These are phyloP conservation scores for Platysteira castanea DNA, from an alignment of 2,113 vertebrate genomes.

Conservation along the genomic window DNA sequence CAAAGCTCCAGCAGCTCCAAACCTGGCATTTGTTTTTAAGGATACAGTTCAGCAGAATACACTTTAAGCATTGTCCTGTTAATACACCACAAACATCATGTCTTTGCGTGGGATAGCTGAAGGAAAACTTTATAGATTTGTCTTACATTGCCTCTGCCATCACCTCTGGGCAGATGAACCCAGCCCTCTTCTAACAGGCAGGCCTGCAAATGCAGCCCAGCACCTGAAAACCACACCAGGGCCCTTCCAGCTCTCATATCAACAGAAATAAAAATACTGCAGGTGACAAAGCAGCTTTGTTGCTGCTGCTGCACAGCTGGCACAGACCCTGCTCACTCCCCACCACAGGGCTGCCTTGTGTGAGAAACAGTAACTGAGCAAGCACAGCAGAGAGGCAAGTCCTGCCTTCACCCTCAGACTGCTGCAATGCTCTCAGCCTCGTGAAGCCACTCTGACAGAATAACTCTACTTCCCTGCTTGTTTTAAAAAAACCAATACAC, in stretches of 20 bases:
- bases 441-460: accelerated
- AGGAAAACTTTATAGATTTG: not conserved
- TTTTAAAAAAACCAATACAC: not conserved
- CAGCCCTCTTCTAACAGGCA: not conserved
- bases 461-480: not conserved
- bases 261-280: not conserved
- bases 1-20: not conserved
- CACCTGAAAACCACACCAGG: not conserved
- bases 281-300: not conserved
- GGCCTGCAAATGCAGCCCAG: not conserved
- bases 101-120: not conserved
- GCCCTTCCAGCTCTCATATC: not conserved
- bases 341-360: accelerated
- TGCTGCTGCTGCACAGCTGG: not conserved
- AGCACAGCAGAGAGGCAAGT: not conserved
- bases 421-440: not conserved
- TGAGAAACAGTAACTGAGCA: not conserved
- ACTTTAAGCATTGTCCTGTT: not conserved
- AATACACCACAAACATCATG: not conserved
- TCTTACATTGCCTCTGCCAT: not conserved
- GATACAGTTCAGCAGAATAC: not conserved
- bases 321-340: not conserved
- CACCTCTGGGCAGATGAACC: not conserved
- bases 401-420: not conserved
- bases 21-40: not conserved